Evolutionary conservation across 2,888 invertebrate genomes (phyloP), one percentile per base, ranked within the genome.

Genomic region (Caenorhabditis wallacei): DNA sequence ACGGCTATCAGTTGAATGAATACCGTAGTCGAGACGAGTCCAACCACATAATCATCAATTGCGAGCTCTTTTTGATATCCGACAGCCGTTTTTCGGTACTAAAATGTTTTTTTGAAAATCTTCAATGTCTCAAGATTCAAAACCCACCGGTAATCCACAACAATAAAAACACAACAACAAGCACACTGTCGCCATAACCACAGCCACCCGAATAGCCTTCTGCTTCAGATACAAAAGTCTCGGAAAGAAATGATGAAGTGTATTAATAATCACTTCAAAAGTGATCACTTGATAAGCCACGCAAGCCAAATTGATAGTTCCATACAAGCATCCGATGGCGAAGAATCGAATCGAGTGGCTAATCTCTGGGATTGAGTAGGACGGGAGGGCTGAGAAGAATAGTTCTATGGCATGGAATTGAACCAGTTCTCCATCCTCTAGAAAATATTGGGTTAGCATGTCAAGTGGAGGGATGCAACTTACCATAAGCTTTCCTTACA

Each of bases 211-310:
- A 13, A 69, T 43, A 8, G 16, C 8, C 22, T 68, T 80, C 30
- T 61, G 35, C 16, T 80, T 80, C 18, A 68, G 35, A 24, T 80
- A 80, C 30, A 80, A 51, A 18, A 80, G 61, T 8, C 80, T 57
- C 1, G 80, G 80, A 16, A 80, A 74, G 5, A 48, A 13, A 30
- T 69, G 68, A 26, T 80, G 54, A 4, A 66, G 10, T 16, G 53
- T 68, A 46, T 68, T 35, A 16, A 59, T 74, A 5, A 80, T 30
- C 18, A 74, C 68, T 40, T 80, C 80, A 10, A 80, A 51, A 18
- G 80, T 80, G 24, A 80, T 80, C 2, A 69, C 78, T 48, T 80
- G 80, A 72, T 74, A 80, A 10, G 80, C 72, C 0, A 80, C 22
- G 53, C 53, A 59, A 13, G 80, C 59, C 1, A 80, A 35, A 56